phyloP scores from a whole-genome alignment of 2,888 invertebrate species.

The Geotrupes spiniger region DNA sequence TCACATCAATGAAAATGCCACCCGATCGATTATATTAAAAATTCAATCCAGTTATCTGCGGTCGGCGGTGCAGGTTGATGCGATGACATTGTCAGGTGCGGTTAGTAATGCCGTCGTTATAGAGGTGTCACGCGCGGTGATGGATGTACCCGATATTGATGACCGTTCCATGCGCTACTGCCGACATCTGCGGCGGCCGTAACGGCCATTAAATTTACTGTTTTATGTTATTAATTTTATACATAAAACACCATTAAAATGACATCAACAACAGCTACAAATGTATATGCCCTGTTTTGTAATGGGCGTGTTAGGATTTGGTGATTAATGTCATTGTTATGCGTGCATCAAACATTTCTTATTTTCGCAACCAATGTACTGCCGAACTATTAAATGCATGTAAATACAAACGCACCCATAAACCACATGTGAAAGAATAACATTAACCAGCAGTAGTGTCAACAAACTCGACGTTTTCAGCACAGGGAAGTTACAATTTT shows the following conservation, averaged over 20 bases:
- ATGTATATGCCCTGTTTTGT: slow-evolving; percentile 2
- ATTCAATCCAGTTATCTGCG: slow-evolving; percentile 43
- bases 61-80: slow-evolving; percentile 33
- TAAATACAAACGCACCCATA: too few species aligned
- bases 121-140: slow-evolving; percentile 44
- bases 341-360: too few species aligned
- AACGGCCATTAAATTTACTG: slow-evolving; percentile 30
- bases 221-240: slow-evolving; percentile 28
- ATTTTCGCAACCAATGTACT: too few species aligned
- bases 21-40: slow-evolving; percentile 43
- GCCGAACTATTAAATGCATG: too few species aligned
- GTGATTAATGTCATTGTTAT: too few species aligned
- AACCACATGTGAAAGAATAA: too few species aligned
- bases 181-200: slow-evolving; percentile 30
- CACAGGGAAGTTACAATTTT: too few species aligned
- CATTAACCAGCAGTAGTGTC: too few species aligned
- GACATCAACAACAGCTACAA: slow-evolving; percentile 2
- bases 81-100: slow-evolving; percentile 48
- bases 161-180: slow-evolving; percentile 31
- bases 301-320: not conserved
- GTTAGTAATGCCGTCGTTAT: slow-evolving; percentile 47
- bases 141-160: slow-evolving; percentile 48
- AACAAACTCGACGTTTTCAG: too few species aligned
- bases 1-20: slow-evolving; percentile 23
- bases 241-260: slow-evolving; percentile 10